phyloP scores from a whole-genome alignment of 2,113 vertebrate species.

The Atractosteus spatula region DNA sequence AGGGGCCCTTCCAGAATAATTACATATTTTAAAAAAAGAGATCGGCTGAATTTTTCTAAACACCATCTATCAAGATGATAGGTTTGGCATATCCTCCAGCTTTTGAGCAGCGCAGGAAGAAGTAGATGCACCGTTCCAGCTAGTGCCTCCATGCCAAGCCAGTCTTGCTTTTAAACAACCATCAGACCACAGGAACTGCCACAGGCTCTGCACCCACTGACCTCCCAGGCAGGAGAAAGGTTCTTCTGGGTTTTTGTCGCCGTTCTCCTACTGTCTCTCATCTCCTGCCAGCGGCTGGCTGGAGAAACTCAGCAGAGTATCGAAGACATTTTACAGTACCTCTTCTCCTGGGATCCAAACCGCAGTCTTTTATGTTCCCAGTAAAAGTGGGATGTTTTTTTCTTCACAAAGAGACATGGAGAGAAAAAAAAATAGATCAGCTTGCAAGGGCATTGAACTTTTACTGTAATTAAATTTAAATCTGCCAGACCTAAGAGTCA shows the following conservation, averaged over 20 bases:
- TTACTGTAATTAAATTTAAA: too few relatives aligned
- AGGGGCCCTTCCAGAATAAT: slow-evolving; percentile 5
- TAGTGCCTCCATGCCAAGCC: slow-evolving; percentile 7
- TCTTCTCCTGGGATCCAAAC: slow-evolving; percentile 26
- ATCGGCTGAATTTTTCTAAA: slow-evolving; percentile 21
- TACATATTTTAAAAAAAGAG: slow-evolving; percentile 3
- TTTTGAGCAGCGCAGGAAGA: slow-evolving; percentile 22
- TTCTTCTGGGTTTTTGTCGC: slow-evolving; percentile 1
- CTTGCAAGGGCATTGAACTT: slow-evolving; percentile 3
- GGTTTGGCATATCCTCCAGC: slow-evolving; percentile 5
- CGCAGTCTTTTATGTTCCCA: slow-evolving; percentile 36
- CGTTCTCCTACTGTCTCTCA: slow-evolving; percentile 5
- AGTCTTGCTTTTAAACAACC: slow-evolving; percentile 2
- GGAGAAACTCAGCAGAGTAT: slow-evolving; percentile 15
- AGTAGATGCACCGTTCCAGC: slow-evolving; percentile 29
- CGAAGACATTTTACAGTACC: slow-evolving; percentile 8
- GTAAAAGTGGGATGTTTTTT: slow-evolving; percentile 22
- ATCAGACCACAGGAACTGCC: background rate
- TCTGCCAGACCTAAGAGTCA: too few relatives aligned
- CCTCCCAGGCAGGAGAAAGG: slow-evolving; percentile 24
- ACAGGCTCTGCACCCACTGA: slow-evolving; percentile 25
- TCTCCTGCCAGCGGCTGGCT: slow-evolving; percentile 21
- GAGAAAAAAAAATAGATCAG: slow-evolving; percentile 21
- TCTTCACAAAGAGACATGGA: slow-evolving; percentile 13
- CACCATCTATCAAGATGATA: slow-evolving; percentile 20